phyloP scores from a whole-genome alignment of 2,113 vertebrate species.

The Penelope pileata region DNA sequence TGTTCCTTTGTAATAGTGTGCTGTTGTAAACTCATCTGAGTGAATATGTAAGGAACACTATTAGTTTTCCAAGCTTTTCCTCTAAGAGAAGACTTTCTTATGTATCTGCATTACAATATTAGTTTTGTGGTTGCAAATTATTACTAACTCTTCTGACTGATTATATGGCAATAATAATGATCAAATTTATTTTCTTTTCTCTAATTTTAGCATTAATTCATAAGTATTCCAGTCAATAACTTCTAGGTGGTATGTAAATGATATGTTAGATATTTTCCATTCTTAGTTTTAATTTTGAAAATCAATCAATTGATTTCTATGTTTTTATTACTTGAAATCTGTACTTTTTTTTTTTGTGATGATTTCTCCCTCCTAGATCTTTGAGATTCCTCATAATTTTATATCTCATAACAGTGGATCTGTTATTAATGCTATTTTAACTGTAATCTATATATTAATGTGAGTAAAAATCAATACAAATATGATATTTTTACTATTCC shows the following conservation, averaged over 20 bases:
- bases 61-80: neutral
- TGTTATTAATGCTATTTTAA: neutral
- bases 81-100: neutral
- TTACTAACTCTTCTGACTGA: neutral
- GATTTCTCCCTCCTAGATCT: accelerated
- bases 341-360: neutral
- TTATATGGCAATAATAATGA: neutral
- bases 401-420: neutral
- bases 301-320: neutral
- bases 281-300: neutral
- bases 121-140: neutral
- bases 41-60: neutral
- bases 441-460: neutral
- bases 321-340: neutral
- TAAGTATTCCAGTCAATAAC: neutral
- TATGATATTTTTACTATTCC: neutral
- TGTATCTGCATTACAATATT: neutral
- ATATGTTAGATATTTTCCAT: neutral
- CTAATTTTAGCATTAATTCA: neutral
- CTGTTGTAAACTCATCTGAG: neutral
- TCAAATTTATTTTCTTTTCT: neutral
- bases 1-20: neutral
- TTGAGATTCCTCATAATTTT: neutral
- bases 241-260: neutral
- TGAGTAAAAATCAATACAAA: neutral